These are phyloP conservation scores for Cheilosia scutellata DNA, from an alignment of 2,888 invertebrate genomes.

Conservation along the genomic window DNA sequence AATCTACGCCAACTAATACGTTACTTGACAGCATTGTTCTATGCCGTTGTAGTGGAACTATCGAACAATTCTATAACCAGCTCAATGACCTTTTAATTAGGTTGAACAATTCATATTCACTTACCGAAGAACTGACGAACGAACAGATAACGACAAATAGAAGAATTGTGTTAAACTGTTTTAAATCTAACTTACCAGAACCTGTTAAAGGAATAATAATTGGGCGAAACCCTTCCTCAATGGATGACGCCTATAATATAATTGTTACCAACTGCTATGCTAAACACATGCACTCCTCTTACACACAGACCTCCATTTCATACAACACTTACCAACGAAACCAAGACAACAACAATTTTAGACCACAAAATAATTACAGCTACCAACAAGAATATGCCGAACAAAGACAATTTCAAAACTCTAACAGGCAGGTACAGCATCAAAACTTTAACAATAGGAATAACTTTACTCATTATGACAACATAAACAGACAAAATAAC, in stretches of 20 bases:
- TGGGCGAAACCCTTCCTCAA: constrained; percentile 8
- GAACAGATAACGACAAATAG: constrained; percentile 6
- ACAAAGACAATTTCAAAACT: constrained; percentile 3
- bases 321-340: neutral
- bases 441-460: neutral
- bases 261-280: constrained; percentile 9
- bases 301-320: constrained; percentile 6
- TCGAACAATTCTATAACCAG: constrained; percentile 19
- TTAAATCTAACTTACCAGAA: constrained; percentile 30
- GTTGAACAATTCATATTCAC: constrained; percentile 22
- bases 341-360: no score
- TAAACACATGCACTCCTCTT: neutral
- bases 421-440: neutral
- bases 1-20: neutral
- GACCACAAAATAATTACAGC: no score
- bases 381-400: no score
- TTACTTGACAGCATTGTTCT: constrained; percentile 20
- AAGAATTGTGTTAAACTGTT: constrained; percentile 12
- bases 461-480: neutral
- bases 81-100: constrained; percentile 23
- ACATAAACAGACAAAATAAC: no score
- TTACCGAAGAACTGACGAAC: neutral
- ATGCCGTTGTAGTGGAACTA: constrained; percentile 6
- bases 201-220: constrained; percentile 25
- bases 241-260: neutral